These are phyloP conservation scores for Scaptomyza reducta DNA, from an alignment of 2,888 invertebrate genomes.

Conservation along the genomic window DNA sequence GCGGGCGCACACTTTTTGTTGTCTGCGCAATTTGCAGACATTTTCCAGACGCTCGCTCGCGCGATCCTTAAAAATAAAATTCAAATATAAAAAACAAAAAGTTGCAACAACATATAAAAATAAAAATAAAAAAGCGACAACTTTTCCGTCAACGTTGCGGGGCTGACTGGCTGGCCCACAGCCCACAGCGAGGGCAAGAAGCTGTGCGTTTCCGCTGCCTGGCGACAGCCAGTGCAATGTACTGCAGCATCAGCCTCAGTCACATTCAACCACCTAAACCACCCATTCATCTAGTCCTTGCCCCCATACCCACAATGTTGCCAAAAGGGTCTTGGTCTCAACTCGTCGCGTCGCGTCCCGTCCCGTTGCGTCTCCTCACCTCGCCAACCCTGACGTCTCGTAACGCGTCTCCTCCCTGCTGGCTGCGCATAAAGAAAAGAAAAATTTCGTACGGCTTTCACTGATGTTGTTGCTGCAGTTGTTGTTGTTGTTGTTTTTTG, in stretches of 20 bases:
- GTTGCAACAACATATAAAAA: constrained; percentile 38
- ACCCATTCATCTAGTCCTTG: constrained; percentile 42
- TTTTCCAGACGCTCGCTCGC: constrained; percentile 76
- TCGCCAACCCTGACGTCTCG: constrained; percentile 12
- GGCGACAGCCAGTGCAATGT: constrained; percentile 59
- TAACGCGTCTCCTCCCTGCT: constrained; percentile 44
- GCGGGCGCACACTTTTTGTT: constrained; percentile 49
- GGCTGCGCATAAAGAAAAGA: constrained; percentile 76
- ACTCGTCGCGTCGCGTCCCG: constrained; percentile 52
- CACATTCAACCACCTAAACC: constrained; percentile 9
- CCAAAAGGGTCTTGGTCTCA: constrained; percentile 74
- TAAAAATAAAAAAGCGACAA: constrained; percentile 53
- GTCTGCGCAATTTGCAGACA: constrained; percentile 77
- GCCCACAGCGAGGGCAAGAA: constrained; percentile 77
- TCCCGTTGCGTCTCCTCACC: constrained; percentile 7
- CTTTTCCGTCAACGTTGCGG: constrained; percentile 74
- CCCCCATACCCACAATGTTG: constrained; percentile 35
- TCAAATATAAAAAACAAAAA: constrained; percentile 33
- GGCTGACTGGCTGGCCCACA: constrained; percentile 63
- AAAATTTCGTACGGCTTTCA: constrained; percentile 76
- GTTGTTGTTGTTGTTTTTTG: constrained; percentile 45
- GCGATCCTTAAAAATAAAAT: constrained; percentile 62
- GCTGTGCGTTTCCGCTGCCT: constrained; percentile 74
- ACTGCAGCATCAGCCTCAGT: constrained; percentile 29
- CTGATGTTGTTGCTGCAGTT: constrained; percentile 35